Evolutionary conservation across 2,113 vertebrate genomes (phyloP).

Genomic region (Chlamydotis undulata): DNA sequence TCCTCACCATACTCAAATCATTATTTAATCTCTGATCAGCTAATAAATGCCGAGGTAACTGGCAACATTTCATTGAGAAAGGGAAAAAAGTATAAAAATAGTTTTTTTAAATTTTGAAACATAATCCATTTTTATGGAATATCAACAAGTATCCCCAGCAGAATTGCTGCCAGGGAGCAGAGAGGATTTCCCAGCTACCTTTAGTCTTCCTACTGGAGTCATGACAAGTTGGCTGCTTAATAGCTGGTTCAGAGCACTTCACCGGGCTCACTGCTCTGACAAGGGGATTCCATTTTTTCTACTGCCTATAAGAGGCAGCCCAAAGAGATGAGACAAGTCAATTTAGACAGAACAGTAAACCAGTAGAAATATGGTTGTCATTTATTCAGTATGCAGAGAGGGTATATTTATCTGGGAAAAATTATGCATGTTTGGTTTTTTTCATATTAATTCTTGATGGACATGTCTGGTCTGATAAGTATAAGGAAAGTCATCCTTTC

Average conservation of each 20-base stretch:
- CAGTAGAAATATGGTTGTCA: neutral
- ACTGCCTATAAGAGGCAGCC: neutral
- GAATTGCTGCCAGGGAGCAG: neutral
- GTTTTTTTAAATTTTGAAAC: neutral
- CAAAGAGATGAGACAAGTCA: neutral
- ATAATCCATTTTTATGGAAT: neutral
- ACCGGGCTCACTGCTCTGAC: neutral
- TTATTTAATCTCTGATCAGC: neutral
- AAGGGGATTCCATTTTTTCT: neutral
- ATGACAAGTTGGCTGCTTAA: neutral
- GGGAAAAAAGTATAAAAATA: neutral
- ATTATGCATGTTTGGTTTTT: neutral
- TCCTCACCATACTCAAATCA: neutral
- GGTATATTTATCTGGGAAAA: neutral
- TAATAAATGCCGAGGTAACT: neutral
- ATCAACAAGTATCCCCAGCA: neutral
- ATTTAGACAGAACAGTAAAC: neutral
- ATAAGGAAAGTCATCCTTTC: conserved; percentile 3
- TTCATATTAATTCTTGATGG: neutral
- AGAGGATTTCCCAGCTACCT: neutral
- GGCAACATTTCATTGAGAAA: neutral
- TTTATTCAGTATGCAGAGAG: neutral
- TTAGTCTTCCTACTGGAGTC: neutral
- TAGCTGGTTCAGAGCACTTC: neutral
- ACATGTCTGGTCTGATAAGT: neutral